These are phyloP conservation scores for Ochropacha duplaris DNA, from an alignment of 2,888 invertebrate species.

Conservation along the genomic window DNA sequence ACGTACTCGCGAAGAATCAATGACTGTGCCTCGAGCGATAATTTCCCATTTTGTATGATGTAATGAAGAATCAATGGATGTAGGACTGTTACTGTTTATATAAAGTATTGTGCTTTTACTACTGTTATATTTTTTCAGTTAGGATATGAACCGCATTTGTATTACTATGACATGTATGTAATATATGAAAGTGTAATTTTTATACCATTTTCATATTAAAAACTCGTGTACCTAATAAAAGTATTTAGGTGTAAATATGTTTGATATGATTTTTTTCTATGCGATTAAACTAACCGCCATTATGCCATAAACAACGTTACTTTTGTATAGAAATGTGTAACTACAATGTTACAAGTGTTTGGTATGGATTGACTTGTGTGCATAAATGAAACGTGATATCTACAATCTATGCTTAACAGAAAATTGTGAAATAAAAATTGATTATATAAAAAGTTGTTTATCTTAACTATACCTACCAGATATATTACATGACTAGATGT, in stretches of 20 bases:
- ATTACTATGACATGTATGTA: constrained; percentile 74
- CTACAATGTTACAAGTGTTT: constrained; percentile 65
- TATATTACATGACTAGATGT: too few relatives aligned
- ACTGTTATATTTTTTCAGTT: constrained; percentile 80
- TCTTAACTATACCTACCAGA: too few relatives aligned
- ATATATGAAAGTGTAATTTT: constrained; percentile 80
- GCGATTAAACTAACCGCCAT: constrained; percentile 77
- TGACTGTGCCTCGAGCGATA: constrained; percentile 75
- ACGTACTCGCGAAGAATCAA: constrained; percentile 46
- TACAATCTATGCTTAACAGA: constrained; percentile 82
- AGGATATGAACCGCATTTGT: constrained; percentile 76
- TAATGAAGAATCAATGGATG: constrained; percentile 35
- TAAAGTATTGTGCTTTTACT: constrained; percentile 75
- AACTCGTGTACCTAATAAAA: constrained; percentile 80
- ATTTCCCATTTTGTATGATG: constrained; percentile 62
- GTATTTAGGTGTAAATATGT: constrained; percentile 78
- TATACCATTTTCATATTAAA: constrained; percentile 80
- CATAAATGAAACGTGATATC: constrained; percentile 82
- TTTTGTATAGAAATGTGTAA: constrained; percentile 77
- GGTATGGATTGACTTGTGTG: constrained; percentile 79
- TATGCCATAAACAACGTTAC: constrained; percentile 69
- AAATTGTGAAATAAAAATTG: constrained; percentile 80
- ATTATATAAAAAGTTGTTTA: constrained; percentile 52
- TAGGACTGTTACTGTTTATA: constrained; percentile 66
- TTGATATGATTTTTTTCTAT: constrained; percentile 79